A percentile compares a stretch with the other conserved stretches of the same genome.
Evolutionary conservation across 2,888 invertebrate genomes (phyloP).

Genomic region (Schizaphis graminum): DNA sequence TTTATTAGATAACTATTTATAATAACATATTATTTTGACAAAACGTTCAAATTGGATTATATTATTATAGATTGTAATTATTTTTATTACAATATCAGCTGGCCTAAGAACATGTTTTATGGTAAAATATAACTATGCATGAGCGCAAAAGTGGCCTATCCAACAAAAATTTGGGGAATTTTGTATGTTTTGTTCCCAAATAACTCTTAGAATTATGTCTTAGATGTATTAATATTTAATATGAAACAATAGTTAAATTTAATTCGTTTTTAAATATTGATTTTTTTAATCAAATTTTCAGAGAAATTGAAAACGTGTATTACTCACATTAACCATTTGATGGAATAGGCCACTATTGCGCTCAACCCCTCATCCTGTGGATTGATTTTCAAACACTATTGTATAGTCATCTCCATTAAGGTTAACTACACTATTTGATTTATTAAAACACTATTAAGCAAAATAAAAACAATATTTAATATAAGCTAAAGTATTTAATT

Average conservation of each 20-base stretch:
- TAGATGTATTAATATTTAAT: slow-evolving; percentile 50
- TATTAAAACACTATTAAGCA: background rate
- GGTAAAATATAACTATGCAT: slow-evolving; percentile 25
- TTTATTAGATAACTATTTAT: slow-evolving; percentile 36
- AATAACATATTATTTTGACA: slow-evolving; percentile 41
- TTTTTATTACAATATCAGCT: slow-evolving; percentile 42
- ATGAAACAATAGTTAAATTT: slow-evolving; percentile 46
- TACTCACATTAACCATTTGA: slow-evolving; percentile 50
- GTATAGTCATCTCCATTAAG: background rate
- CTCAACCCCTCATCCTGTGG: slow-evolving; percentile 25
- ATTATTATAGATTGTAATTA: slow-evolving; percentile 37
- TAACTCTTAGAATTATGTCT: slow-evolving; percentile 48
- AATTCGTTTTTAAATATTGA: slow-evolving; percentile 49
- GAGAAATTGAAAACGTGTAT: slow-evolving; percentile 48
- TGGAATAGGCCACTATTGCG: slow-evolving; percentile 38
- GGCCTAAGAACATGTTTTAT: slow-evolving; percentile 43
- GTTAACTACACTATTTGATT: background rate
- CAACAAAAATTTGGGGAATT: slow-evolving; percentile 54
- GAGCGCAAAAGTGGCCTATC: slow-evolving; percentile 52
- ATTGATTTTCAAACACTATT: background rate
- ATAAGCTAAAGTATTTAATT: background rate
- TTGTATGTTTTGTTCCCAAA: slow-evolving; percentile 44
- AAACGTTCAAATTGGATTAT: slow-evolving; percentile 39
- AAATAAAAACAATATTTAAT: background rate
- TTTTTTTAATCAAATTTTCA: slow-evolving; percentile 48